Evolutionary conservation across 2,888 invertebrate species (phyloP).

Genomic region (Encarsia formosa): DNA sequence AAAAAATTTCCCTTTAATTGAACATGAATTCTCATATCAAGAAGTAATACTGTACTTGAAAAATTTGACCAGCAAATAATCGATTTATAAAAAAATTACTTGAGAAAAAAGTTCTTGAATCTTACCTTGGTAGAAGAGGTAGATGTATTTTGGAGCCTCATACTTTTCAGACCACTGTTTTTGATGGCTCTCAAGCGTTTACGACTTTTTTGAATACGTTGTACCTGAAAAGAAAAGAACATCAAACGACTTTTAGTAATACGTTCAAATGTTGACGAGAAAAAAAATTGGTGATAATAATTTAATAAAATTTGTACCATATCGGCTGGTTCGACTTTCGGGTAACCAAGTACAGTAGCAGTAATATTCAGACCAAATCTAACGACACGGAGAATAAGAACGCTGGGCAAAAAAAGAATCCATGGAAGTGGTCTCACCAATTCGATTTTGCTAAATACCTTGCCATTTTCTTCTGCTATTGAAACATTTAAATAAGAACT

Average conservation of each 20-base stretch:
- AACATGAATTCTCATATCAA: no score
- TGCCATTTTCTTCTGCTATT: conserved; percentile 53
- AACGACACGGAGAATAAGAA: conserved; percentile 52
- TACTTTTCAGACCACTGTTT: conserved; percentile 54
- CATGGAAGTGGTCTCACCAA: conserved; percentile 59
- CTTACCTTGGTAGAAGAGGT: conserved; percentile 18
- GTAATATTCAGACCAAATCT: conserved; percentile 53
- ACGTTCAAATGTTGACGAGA: neutral
- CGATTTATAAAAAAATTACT: conserved; percentile 8
- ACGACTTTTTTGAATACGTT: conserved; percentile 55
- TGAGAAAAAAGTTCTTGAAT: conserved; percentile 22
- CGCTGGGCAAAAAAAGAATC: conserved; percentile 55
- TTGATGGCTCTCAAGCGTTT: conserved; percentile 56
- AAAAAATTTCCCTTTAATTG: no score
- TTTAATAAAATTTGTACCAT: conserved; percentile 47
- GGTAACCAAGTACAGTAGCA: conserved; percentile 54
- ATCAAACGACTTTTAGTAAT: neutral
- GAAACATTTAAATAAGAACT: conserved; percentile 12
- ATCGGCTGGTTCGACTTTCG: conserved; percentile 54
- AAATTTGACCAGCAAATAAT: conserved; percentile 8
- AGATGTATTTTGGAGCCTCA: conserved; percentile 37
- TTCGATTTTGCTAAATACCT: conserved; percentile 49
- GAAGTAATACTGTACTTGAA: no score
- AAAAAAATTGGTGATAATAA: neutral
- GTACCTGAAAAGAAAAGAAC: conserved; percentile 48